These are phyloP conservation scores for Tubulanus polymorphus DNA, from an alignment of 2,888 invertebrate species.

Conservation along the genomic window DNA sequence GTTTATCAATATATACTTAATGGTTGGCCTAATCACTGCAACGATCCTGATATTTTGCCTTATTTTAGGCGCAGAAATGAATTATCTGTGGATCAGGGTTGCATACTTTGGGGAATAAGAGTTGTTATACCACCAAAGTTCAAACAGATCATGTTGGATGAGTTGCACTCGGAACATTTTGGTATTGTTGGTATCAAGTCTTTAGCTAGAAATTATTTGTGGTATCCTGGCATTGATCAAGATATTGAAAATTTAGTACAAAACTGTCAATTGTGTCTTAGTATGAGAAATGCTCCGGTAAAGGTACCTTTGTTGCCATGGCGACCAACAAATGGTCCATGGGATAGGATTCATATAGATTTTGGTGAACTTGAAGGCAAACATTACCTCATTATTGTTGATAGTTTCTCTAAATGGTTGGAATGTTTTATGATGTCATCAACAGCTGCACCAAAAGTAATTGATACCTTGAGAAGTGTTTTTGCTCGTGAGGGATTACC, in stretches of 20 bases:
- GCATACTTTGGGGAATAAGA: constrained; percentile 25
- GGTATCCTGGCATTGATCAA: constrained; percentile 28
- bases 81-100: constrained; percentile 23
- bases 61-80: constrained; percentile 14
- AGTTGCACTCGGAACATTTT: constrained; percentile 31
- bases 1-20: constrained; percentile 14
- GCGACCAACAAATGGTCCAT: constrained; percentile 31
- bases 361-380: not conserved
- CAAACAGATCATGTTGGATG: constrained; percentile 20
- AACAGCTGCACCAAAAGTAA: not conserved
- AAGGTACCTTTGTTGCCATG: constrained; percentile 30
- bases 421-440: not conserved
- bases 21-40: constrained; percentile 12
- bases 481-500: constrained; percentile 3
- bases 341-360: constrained; percentile 53
- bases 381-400: not conserved
- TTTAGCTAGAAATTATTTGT: constrained; percentile 31
- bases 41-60: constrained; percentile 4
- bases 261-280: constrained; percentile 23
- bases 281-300: constrained; percentile 19
- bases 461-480: not conserved
- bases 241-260: constrained; percentile 25
- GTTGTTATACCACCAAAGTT: constrained; percentile 29
- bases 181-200: constrained; percentile 33
- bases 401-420: not conserved